phyloP scores from a whole-genome alignment of 2,888 invertebrate species.

The Melanotus villosus region DNA sequence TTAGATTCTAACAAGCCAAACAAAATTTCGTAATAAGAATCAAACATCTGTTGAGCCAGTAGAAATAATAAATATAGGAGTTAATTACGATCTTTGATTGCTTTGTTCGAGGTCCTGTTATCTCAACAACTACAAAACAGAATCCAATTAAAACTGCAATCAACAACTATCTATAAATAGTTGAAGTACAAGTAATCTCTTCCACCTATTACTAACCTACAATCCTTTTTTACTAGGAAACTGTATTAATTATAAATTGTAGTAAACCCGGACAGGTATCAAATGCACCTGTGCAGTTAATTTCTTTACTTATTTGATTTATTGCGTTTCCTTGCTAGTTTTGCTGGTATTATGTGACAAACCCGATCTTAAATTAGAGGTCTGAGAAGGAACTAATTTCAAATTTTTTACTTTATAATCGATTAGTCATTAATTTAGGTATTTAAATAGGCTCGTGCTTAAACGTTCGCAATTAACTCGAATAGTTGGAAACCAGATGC shows the following conservation, averaged over 20 bases:
- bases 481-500: too few species aligned
- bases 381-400: background rate
- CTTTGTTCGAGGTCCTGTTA: background rate
- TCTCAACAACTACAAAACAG: background rate
- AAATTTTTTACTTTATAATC: too few species aligned
- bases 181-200: conserved; percentile 11
- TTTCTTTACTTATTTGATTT: conserved; percentile 18
- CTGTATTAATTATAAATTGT: conserved; percentile 24
- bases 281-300: conserved; percentile 25
- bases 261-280: conserved; percentile 13
- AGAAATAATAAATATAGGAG: background rate
- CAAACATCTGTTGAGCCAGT: too few species aligned
- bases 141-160: conserved; percentile 22
- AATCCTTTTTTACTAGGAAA: conserved; percentile 19
- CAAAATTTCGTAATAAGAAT: background rate
- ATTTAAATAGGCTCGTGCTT: too few species aligned
- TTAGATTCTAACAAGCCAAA: too few species aligned
- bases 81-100: background rate
- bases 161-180: conserved; percentile 17
- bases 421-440: too few species aligned
- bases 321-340: conserved; percentile 6
- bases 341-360: background rate
- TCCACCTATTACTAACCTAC: conserved; percentile 23
- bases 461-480: too few species aligned
- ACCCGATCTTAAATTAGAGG: background rate